Base-by-base conservation (phyloP, 2,113 vertebrate genomes). In the Passerina amoena region DNA sequence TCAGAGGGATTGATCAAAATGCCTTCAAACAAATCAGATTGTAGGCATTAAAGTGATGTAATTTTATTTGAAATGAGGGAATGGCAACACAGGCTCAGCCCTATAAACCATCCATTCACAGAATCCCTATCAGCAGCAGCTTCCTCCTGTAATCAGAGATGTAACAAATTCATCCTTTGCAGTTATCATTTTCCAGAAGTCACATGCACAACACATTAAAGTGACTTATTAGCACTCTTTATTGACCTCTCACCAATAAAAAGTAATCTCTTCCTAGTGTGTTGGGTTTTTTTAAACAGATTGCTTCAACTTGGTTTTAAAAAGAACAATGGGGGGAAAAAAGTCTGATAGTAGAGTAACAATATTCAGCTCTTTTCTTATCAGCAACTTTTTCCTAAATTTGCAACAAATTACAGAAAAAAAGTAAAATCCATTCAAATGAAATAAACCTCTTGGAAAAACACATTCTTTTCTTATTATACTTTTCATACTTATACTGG, bases 1-100 rank as follows among this genome's bases (percentile, higher is more conserved):
- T 84, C 61, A 81, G 61, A 91, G 40, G 28, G 22, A 91, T 7
- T 91, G 28, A 92, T 85, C 72, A 87, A 95, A 89, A 91, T 48
- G 45, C 2, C 2, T 69, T 10, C 3, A 38, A 86, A 72, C 42
- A 70, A 54, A 42, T 20, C 63, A 84, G 64, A 66, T 5, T 17
- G 23, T 1, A 78, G 61, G 65, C 81, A 89, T 48, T 64, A 91
- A 88, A 95, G 63, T 56, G 8, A 64, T 25, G 12, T 19, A 0
- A 72, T 53, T 69, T 90, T 42, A 86, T 88, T 35, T 83, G 51
- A 85, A 94, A 86, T 69, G 57, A 77, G n/a, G 18, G 71, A 76
- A 89, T n/a, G 25, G 66, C 31, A 61, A 45, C 82, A n/a, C 23
- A 69, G 59, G n/a, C 68, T 90, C 63, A 79, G 88, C 21, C 54